Evolutionary conservation across 2,888 invertebrate genomes (phyloP).

Genomic region (Catonia carolina): DNA sequence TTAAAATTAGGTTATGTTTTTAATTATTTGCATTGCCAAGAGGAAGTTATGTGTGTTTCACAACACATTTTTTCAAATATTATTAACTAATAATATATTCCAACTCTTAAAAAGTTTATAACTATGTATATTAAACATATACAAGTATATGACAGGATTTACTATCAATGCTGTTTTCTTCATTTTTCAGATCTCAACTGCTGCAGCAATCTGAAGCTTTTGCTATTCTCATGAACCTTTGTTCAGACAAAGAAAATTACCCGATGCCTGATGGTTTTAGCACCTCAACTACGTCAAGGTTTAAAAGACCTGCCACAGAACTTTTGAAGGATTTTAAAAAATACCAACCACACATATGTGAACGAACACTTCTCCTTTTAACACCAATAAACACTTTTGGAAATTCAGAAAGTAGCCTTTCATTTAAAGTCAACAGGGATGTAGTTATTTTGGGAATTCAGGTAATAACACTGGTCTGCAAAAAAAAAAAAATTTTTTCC

Average conservation of each 20-base stretch:
- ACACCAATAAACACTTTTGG: conserved; percentile 68
- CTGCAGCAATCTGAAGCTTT: conserved; percentile 71
- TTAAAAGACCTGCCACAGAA: neutral
- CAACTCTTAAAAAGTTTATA: no score
- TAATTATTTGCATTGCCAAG: no score
- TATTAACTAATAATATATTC: no score
- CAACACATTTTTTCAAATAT: no score
- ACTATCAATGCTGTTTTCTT: no score
- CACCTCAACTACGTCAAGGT: neutral
- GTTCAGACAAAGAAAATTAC: conserved; percentile 59
- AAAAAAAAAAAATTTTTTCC: no score
- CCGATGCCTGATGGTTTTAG: conserved; percentile 68
- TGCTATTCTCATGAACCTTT: conserved; percentile 74
- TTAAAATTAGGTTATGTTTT: no score
- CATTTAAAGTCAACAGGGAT: conserved; percentile 73
- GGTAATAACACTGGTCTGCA: no score
- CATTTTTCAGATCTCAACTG: conserved; percentile 42
- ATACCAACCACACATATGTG: conserved; percentile 52
- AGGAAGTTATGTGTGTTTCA: no score
- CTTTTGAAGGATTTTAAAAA: neutral
- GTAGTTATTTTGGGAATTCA: conserved; percentile 60
- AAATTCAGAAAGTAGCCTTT: conserved; percentile 68
- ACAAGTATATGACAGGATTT: no score
- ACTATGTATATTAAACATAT: no score
- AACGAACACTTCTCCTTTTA: conserved; percentile 57